Base-by-base conservation (phyloP, 2,888 invertebrate genomes). In the Meteorus colon region DNA sequence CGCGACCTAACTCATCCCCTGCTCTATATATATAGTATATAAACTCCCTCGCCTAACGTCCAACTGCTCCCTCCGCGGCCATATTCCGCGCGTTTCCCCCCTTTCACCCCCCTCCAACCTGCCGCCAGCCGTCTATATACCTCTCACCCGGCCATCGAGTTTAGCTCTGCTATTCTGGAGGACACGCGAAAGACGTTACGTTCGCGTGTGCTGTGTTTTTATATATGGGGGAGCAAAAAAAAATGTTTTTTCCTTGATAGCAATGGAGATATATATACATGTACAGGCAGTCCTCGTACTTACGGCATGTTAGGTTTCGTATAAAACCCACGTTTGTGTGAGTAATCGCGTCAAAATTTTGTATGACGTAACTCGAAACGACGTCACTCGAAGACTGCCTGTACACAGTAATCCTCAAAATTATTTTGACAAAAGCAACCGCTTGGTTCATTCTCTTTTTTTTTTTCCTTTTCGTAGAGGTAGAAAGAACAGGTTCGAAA, bases 1-100 rank as follows among this genome's bases (percentile, higher is more conserved):
- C 87, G 84, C 87, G 84, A 86, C 85, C 86, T 83, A 79, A 84
- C 85, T 83, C 84, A 81, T 82, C 82, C 81, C 79, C 72, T 72
- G 37, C 62, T 62, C 3, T 6, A 14, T 29, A 29, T 62, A 62
- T 62, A 62, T 31, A n/a, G 48, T 48, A 48, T 48, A 48, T 48
- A n/a, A 1, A 45, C 48, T 67, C 62, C 60, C 59, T 59, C 60
- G 66, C 76, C 63, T 65, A 67, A 69, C 76, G 71, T 67, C 77
- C 74, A 74, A 72, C 76, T 62, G 72, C 63, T 72, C 72, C 72
- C 72, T 72, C 63, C 72, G 55, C 55, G 72, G 72, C 72, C 72
- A 72, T 72, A 72, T 72, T 48, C 71, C 71, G 55, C 67, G 27
- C 73, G 29, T 51, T 48, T 27, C 37, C 73, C 31, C 59, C 74